A percentile compares a stretch with the other conserved stretches of the same genome.
Evolutionary conservation across 2,888 invertebrate genomes (phyloP).

Genomic region (Chorisops tibialis): DNA sequence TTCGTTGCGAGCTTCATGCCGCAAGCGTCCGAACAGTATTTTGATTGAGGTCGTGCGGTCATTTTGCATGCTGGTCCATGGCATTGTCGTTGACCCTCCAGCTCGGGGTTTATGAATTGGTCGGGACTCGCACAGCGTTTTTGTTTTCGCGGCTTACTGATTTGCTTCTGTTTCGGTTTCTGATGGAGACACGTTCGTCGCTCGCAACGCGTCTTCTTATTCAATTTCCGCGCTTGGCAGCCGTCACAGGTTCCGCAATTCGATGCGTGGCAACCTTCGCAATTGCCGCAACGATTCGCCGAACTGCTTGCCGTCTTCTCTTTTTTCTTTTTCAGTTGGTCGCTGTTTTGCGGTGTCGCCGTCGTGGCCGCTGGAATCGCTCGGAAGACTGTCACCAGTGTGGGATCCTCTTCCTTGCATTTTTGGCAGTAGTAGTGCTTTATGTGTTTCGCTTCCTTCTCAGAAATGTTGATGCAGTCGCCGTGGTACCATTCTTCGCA

Average conservation of each 20-base stretch:
- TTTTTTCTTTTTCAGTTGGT: conserved; percentile 3
- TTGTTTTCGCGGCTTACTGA: conserved; percentile 42
- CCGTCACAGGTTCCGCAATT: conserved; percentile 50
- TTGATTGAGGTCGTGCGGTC: conserved; percentile 74
- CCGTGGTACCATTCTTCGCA: conserved; percentile 99
- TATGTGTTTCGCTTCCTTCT: conserved; percentile 88
- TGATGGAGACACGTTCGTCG: conserved; percentile 53
- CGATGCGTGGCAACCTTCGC: conserved; percentile 62
- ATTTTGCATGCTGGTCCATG: conserved; percentile 85
- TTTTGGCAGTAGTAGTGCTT: conserved; percentile 89
- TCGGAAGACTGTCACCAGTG: conserved; percentile 60
- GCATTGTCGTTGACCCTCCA: conserved; percentile 74
- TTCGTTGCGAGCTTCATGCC: conserved; percentile 84
- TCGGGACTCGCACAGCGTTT: conserved; percentile 47
- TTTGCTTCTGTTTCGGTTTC: conserved; percentile 32
- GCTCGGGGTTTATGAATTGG: conserved; percentile 52
- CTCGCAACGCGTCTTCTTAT: conserved; percentile 55
- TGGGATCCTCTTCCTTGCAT: conserved; percentile 79
- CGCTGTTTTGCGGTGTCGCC: conserved; percentile 33
- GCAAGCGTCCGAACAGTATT: conserved; percentile 92
- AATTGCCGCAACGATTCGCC: conserved; percentile 65
- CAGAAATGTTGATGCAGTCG: conserved; percentile 93
- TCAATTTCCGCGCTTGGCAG: conserved; percentile 44
- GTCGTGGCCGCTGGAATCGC: conserved; percentile 45
- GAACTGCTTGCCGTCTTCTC: conserved; percentile 40